Conservation (phyloP, 2,888 invertebrate species). For the Cosmia pyralina region DNA sequence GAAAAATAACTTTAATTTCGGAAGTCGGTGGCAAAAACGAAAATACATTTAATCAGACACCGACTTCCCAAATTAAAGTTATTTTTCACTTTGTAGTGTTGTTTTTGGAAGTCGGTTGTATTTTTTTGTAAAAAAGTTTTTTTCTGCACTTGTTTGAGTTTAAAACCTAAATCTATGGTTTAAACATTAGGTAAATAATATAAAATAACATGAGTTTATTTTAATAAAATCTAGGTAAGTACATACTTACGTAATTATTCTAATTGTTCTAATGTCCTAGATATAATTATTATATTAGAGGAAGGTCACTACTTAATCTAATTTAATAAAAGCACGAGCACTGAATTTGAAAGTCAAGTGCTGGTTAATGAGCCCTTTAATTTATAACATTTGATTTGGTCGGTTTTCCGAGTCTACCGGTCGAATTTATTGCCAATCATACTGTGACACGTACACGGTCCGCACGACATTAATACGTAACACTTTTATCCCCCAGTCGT, state of each 20-base stretch:
- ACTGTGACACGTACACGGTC: constrained; percentile 63
- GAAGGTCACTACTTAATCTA: background rate
- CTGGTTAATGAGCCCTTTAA: constrained; percentile 52
- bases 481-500: constrained; percentile 45
- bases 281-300: no score
- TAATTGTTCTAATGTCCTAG: no score
- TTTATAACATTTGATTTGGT: constrained; percentile 54
- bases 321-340: constrained; percentile 21
- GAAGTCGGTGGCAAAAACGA: no score
- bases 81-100: no score
- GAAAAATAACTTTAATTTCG: no score
- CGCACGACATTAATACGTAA: constrained; percentile 60
- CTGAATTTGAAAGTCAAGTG: constrained; percentile 46
- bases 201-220: background rate
- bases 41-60: no score
- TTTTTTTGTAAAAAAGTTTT: no score
- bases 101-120: no score
- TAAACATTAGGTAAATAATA: no score
- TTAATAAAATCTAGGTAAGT: background rate
- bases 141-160: background rate
- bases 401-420: constrained; percentile 44
- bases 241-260: background rate
- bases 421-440: constrained; percentile 68
- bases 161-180: no score
- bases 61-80: no score